Conservation (phyloP, 1,140 invertebrate species). For the Phymorhynchus buccinoides region DNA sequence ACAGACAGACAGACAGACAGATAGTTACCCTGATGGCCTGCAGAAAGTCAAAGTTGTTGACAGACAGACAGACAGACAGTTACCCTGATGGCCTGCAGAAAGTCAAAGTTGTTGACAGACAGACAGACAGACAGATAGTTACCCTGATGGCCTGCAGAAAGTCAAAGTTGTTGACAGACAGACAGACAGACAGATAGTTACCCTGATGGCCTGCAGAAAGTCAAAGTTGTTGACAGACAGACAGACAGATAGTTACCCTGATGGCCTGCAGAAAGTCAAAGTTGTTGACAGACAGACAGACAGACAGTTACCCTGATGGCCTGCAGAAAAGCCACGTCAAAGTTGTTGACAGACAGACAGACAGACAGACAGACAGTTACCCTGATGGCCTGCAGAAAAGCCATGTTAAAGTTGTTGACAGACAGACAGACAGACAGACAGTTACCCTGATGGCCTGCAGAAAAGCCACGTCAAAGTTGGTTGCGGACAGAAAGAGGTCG, state of each 20-base stretch:
- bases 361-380: neutral
- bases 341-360: neutral
- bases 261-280: too few species aligned
- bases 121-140: too few species aligned
- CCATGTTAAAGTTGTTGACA: constrained; percentile 57
- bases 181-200: too few species aligned
- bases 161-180: too few species aligned
- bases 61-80: neutral
- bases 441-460: constrained; percentile 59
- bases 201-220: too few species aligned
- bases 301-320: too few species aligned
- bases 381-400: constrained; percentile 56
- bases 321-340: too few species aligned
- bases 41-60: constrained; percentile 59
- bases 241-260: too few species aligned
- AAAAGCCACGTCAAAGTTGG: constrained; percentile 59
- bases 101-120: constrained; percentile 60
- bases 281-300: too few species aligned
- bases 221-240: too few species aligned
- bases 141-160: too few species aligned
- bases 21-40: constrained; percentile 47
- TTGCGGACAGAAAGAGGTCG: constrained; percentile 61
- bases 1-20: neutral
- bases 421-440: neutral
- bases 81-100: constrained; percentile 60